Evolutionary conservation across 2,113 vertebrate species (phyloP), one percentile per base, ranked within the genome.

Genomic region (Grammomys dolichurus): DNA sequence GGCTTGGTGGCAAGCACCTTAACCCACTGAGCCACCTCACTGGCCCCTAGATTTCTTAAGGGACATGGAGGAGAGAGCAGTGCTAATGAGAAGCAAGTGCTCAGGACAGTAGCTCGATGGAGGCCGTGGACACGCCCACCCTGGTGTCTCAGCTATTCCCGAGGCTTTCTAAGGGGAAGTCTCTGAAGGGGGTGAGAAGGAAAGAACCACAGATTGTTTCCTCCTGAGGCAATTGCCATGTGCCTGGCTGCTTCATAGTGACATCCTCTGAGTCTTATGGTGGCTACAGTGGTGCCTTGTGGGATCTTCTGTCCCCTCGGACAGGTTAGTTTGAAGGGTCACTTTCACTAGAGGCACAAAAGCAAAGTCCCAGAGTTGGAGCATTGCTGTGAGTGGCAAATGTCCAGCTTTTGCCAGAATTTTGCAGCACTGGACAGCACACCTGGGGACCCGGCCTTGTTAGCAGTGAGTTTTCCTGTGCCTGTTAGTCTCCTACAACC

Each of bases 261-360:
- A 76, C 3, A 7, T 11, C 60, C 58, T 81, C 46, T 76, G 48
- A 82, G 67, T 81, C 40, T 76, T 85, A 0, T 85, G 87, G 87
- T 56, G 88, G 89, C 94, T 81, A 78, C 63, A 28, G 1, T 58
- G 56, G 56, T 12, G 93, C 90, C 54, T 51, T 90, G 92, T 20
- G 16, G 67, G 13, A 9, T 11, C 16, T 40, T 87, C 90, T 65
- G 31, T 63, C 76, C 96, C 48, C 2, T 82, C 48, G n/a, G 95
- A 2, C 91, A 82, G 58, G 93, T 80, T 26, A 0, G 0, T 84
- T 85, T 96, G 70, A 90, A 90, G 90, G 89, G 14, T 46, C 60
- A 91, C 40, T 87, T 56, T 48, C 63, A 22, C 72, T 13, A 36
- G 46, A 89, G 84, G 13, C 19, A 36, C 54, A 48, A 70, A 67